Conservation (phyloP, 1,140 invertebrate genomes). For the Aethina tumida region DNA sequence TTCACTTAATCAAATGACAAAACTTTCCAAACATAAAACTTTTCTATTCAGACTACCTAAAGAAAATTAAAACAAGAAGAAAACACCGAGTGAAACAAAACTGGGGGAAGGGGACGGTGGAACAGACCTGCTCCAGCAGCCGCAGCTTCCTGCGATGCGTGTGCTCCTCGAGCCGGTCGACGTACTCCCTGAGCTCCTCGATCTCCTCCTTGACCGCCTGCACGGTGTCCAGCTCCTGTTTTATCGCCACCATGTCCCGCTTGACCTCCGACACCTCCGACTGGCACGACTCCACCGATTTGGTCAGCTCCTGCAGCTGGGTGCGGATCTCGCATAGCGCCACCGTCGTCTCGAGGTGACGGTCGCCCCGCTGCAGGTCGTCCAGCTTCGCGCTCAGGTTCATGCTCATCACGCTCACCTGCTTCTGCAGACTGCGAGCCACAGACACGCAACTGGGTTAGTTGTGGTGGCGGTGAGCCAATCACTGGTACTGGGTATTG, state of each 20-base stretch:
- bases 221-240: slow-evolving; percentile 84
- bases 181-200: slow-evolving; percentile 81
- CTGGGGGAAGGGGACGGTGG: too few species aligned
- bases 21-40: too few species aligned
- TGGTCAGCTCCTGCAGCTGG: slow-evolving; percentile 84
- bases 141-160: slow-evolving; percentile 75
- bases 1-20: too few species aligned
- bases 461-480: not conserved
- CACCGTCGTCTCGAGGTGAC: slow-evolving; percentile 79
- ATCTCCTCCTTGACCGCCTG: slow-evolving; percentile 91
- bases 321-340: slow-evolving; percentile 81
- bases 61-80: too few species aligned
- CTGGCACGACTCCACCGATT: slow-evolving; percentile 87
- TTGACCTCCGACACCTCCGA: slow-evolving; percentile 86
- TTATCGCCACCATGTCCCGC: slow-evolving; percentile 87
- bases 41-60: too few species aligned
- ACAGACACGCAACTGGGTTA: not conserved
- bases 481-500: too few species aligned
- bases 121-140: slow-evolving; percentile 75
- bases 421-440: slow-evolving; percentile 75
- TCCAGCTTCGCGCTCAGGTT: slow-evolving; percentile 85
- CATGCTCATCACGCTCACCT: slow-evolving; percentile 93
- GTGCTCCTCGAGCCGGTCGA: slow-evolving; percentile 81
- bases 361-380: slow-evolving; percentile 70
- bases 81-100: too few species aligned